Evolutionary conservation across 2,797 vertebrate genomes (phyloP).

Genomic region (Gastrophryne carolinensis): DNA sequence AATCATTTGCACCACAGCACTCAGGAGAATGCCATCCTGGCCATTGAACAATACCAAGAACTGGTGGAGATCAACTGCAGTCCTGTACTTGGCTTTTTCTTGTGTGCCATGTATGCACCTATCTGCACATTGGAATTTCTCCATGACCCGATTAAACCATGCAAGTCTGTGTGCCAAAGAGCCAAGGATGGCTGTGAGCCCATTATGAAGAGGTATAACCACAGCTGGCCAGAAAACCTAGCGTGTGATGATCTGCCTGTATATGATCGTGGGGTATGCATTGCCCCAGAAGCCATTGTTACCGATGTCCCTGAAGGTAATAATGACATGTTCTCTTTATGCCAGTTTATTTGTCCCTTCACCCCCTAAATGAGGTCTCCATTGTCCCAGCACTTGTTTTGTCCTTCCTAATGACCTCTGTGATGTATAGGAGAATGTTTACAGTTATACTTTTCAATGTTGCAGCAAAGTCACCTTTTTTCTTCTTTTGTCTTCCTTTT

Average conservation of each 20-base stretch:
- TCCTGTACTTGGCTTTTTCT: constrained; percentile 73
- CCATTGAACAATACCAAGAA: constrained; percentile 78
- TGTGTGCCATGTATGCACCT: constrained; percentile 80
- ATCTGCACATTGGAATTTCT: constrained; percentile 79
- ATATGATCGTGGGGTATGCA: constrained; percentile 78
- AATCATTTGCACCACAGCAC: constrained; percentile 82
- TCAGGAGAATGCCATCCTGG: constrained; percentile 77
- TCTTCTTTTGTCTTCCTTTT: too few species aligned
- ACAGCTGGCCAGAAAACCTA: constrained; percentile 77
- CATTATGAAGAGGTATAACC: constrained; percentile 76
- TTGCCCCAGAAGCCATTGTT: constrained; percentile 79
- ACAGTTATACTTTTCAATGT: too few species aligned
- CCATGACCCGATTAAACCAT: constrained; percentile 78
- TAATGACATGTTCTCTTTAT: neutral
- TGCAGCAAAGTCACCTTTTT: too few species aligned
- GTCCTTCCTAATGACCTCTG: too few species aligned
- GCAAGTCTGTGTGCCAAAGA: constrained; percentile 74
- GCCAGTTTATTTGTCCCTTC: too few species aligned
- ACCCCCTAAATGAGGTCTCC: too few species aligned
- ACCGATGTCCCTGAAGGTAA: constrained; percentile 72
- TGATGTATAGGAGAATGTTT: too few species aligned
- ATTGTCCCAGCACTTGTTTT: too few species aligned
- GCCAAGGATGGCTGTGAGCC: constrained; percentile 77
- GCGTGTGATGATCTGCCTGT: constrained; percentile 76
- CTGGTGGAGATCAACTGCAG: constrained; percentile 76